Base-by-base conservation (phyloP, 2,797 vertebrate genomes). In the Limosa lapponica region DNA sequence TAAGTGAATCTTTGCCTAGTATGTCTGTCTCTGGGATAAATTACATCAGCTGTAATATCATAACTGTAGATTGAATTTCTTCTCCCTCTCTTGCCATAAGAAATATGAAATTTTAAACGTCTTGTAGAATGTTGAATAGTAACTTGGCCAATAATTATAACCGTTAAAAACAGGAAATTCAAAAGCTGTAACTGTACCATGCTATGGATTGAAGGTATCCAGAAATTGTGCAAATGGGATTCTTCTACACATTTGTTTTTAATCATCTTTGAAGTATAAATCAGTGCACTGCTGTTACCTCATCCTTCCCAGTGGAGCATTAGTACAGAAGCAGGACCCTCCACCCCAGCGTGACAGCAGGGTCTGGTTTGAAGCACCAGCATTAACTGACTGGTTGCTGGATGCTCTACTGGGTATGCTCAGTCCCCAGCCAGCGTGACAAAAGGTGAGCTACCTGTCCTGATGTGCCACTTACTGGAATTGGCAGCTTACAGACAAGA, bases 31-130 rank as follows among this genome's bases (percentile, higher is more conserved):
- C 82, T 61, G 78, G 46, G 54, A 82, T 81, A 75, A 94, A 81
- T 91, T 30, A 57, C 11, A 46, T 88, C 41, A 88, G 66, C 51
- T 93, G 37, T 54, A 77, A 7, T 71, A 70, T 82, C 34, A 16
- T 65, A 81, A 74, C 84, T 88, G 71, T 37, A 90, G 85, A 19
- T 87, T 82, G 72, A 61, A 72, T 91, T 93, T 91, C 79, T 93
- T 91, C 32, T 80, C 23, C 25, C 9, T 87, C 25, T 91, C 49
- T 81, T 90, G 72, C 75, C 49, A 57, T 82, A 48, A 91, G 61
- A 36, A 93, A 49, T 82, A 87, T 18, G 58, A 91, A 82, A 88
- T 58, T 65, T 78, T 74, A 69, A 91, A 57, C 13, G 13, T 36
- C 54, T 34, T 89, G 20, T 57, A 49, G 58, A 91, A 62, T 81